phyloP scores from a whole-genome alignment of 2,797 vertebrate species.

The Pempheris klunzingeri region DNA sequence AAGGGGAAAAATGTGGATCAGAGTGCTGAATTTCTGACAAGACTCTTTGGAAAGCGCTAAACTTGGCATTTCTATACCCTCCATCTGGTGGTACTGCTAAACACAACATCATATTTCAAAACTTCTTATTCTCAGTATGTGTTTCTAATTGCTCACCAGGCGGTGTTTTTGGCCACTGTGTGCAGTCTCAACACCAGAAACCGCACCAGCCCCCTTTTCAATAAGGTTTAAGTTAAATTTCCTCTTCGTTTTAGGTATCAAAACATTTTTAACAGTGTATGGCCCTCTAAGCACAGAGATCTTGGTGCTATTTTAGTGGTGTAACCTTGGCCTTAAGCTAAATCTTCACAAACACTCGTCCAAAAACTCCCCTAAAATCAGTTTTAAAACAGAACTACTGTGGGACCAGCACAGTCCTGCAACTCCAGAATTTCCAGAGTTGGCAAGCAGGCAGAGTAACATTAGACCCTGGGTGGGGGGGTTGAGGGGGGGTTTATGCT shows the following conservation, averaged over 20 bases:
- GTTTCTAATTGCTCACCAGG: conserved; percentile 57
- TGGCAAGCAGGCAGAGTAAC: conserved; percentile 82
- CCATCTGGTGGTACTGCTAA: conserved; percentile 56
- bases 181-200: conserved; percentile 43
- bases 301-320: conserved; percentile 61
- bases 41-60: conserved; percentile 43
- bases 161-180: conserved; percentile 46
- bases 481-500: conserved; percentile 71
- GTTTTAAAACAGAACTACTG: conserved; percentile 61
- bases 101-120: conserved; percentile 55
- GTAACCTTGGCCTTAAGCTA: conserved; percentile 60
- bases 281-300: conserved; percentile 44
- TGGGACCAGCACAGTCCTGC: conserved; percentile 59
- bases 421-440: conserved; percentile 74
- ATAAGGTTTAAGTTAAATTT: conserved; percentile 45
- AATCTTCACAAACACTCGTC: conserved; percentile 50
- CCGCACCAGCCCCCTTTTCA: conserved; percentile 31
- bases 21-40: conserved; percentile 48
- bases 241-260: conserved; percentile 58
- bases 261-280: conserved; percentile 55
- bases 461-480: conserved; percentile 79
- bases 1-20: conserved; percentile 46
- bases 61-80: conserved; percentile 48
- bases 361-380: conserved; percentile 55
- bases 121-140: conserved; percentile 31